Conservation (phyloP, 64 coral and sea anemone genomes). For the Orbicella faveolata region DNA sequence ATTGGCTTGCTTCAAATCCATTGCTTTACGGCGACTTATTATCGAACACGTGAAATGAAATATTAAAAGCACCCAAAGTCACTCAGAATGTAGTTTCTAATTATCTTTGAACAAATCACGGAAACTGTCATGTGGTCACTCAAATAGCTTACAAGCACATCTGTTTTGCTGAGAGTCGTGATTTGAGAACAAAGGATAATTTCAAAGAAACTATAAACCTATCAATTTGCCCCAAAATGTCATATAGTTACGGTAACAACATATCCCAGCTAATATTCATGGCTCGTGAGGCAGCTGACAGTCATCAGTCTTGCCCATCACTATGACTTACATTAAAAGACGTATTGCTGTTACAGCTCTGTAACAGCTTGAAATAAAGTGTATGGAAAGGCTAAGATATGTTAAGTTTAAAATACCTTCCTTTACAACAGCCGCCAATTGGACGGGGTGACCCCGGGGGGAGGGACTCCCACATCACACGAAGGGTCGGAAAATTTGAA, state of each 20-base stretch:
- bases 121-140: background rate
- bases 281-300: too few species aligned
- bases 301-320: too few species aligned
- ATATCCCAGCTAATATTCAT: background rate
- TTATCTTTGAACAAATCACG: background rate
- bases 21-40: background rate
- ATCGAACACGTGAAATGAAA: conserved; percentile 36
- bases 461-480: too few species aligned
- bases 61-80: conserved; percentile 1
- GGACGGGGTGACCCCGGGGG: too few species aligned
- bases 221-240: background rate
- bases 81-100: background rate
- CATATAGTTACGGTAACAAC: background rate
- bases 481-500: too few species aligned
- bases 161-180: conserved; percentile 11
- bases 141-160: background rate
- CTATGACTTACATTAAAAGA: too few species aligned
- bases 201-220: background rate
- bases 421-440: too few species aligned
- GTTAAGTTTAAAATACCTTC: too few species aligned
- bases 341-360: too few species aligned
- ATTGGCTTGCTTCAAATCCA: background rate
- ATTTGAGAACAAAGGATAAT: background rate
- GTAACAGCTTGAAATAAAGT: too few species aligned
- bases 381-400: too few species aligned